Evolutionary conservation across 2,113 vertebrate genomes (phyloP).

Genomic region (Addax nasomaculatus): DNA sequence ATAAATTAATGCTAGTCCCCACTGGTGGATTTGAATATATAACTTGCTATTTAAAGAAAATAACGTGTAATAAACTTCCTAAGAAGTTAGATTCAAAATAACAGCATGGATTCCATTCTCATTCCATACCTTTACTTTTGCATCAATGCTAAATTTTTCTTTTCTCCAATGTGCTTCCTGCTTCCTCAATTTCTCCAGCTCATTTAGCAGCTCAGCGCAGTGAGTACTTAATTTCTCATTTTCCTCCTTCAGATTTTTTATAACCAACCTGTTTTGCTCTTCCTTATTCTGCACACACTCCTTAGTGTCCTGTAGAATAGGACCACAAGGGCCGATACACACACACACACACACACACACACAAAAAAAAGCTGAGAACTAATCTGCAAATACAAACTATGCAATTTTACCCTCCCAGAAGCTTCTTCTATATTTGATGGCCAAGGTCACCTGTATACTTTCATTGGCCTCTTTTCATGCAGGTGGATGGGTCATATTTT

Average conservation of each 20-base stretch:
- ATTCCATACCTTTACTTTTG: conserved; percentile 88
- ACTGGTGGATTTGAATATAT: conserved; percentile 85
- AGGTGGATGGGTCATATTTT: conserved; percentile 92
- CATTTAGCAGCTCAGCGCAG: conserved; percentile 89
- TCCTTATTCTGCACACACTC: conserved; percentile 84
- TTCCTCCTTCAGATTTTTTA: conserved; percentile 88
- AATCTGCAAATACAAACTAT: conserved; percentile 87
- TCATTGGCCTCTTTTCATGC: conserved; percentile 87
- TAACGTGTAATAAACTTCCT: conserved; percentile 76
- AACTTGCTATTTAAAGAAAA: conserved; percentile 86
- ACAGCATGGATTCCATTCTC: conserved; percentile 44
- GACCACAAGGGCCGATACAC: conserved; percentile 82
- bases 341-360: too few species aligned
- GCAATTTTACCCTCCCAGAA: conserved; percentile 83
- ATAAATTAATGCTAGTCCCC: conserved; percentile 86
- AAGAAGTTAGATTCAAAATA: conserved; percentile 75
- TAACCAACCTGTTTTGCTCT: conserved; percentile 88
- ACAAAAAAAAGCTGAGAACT: conserved; percentile 78
- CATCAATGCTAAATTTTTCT: conserved; percentile 83
- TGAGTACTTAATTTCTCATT: conserved; percentile 87
- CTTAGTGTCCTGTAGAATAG: conserved; percentile 88
- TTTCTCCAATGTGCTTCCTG: conserved; percentile 83
- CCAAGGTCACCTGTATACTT: conserved; percentile 93
- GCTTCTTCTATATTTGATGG: conserved; percentile 87
- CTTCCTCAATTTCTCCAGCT: conserved; percentile 92